Percentiles rank a stretch among this genome's conserved stretches.
Conservation (phyloP, 2,113 vertebrate species). For the Psophia crepitans region DNA sequence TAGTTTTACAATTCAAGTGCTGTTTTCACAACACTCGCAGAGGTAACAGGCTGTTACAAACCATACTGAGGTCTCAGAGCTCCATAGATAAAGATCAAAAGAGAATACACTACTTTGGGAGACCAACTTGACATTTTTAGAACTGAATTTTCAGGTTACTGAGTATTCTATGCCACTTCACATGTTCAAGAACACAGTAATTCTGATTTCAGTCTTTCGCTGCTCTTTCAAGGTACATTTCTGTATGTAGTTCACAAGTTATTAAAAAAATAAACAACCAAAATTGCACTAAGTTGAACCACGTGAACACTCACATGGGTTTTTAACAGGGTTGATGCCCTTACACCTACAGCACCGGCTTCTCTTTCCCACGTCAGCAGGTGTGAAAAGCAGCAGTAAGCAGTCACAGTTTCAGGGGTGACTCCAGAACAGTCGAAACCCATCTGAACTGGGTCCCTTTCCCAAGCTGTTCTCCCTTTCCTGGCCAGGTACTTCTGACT, state of each 20-base stretch:
- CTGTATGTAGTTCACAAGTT: background rate
- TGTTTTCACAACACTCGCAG: background rate
- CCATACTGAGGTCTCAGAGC: background rate
- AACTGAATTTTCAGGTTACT: background rate
- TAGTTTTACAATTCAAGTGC: background rate
- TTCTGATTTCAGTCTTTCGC: background rate
- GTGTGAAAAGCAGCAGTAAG: background rate
- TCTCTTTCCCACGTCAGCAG: background rate
- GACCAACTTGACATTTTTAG: background rate
- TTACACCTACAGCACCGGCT: background rate
- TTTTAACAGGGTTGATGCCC: background rate
- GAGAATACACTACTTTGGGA: background rate
- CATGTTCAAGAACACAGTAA: background rate
- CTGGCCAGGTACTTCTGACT: background rate
- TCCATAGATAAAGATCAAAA: background rate
- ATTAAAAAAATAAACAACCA: background rate
- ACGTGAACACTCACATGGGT: background rate
- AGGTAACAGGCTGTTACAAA: background rate
- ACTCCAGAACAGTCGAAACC: background rate
- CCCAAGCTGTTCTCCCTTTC: background rate
- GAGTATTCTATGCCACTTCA: background rate
- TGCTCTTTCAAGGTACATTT: background rate
- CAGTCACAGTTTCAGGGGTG: background rate
- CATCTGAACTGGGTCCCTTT: background rate
- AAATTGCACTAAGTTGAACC: background rate